These are phyloP conservation scores for Aphrophora alni DNA, from an alignment of 2,888 invertebrate genomes.

Conservation along the genomic window DNA sequence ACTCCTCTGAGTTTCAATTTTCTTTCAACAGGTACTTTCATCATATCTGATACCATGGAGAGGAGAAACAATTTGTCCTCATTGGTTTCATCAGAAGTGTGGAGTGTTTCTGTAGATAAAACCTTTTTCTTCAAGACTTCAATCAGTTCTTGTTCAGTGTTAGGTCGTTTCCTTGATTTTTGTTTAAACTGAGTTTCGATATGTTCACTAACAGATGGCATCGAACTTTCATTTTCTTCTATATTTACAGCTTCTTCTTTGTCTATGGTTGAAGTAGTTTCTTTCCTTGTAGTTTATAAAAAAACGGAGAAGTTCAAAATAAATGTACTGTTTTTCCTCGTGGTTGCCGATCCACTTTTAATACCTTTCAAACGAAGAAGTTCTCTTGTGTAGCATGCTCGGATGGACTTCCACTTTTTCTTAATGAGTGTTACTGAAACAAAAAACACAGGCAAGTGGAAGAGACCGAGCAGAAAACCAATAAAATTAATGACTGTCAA, in stretches of 20 bases:
- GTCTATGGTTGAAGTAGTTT: slow-evolving; percentile 25
- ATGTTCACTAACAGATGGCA: slow-evolving; percentile 17
- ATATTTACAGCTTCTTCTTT: not conserved
- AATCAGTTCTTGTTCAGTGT: slow-evolving; percentile 27
- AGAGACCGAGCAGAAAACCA: slow-evolving; percentile 25
- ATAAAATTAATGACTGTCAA: slow-evolving; percentile 12
- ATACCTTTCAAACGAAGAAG: slow-evolving; percentile 28
- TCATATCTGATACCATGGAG: slow-evolving; percentile 30
- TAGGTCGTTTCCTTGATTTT: slow-evolving; percentile 23
- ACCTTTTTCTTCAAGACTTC: slow-evolving; percentile 25
- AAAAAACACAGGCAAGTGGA: slow-evolving; percentile 25
- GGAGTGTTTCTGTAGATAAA: slow-evolving; percentile 21
- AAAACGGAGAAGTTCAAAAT: slow-evolving; percentile 23
- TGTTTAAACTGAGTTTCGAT: slow-evolving; percentile 18
- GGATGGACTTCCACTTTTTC: slow-evolving; percentile 27
- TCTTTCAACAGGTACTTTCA: slow-evolving; percentile 20
- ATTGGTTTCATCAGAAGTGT: slow-evolving; percentile 23
- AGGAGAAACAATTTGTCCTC: slow-evolving; percentile 28
- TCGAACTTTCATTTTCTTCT: slow-evolving; percentile 21
- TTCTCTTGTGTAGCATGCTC: slow-evolving; percentile 28
- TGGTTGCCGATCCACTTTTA: slow-evolving; percentile 29
- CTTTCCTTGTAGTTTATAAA: slow-evolving; percentile 26
- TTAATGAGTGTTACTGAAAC: slow-evolving; percentile 26
- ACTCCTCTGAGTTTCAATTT: slow-evolving; percentile 25
- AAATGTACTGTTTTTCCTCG: slow-evolving; percentile 25